Base-by-base conservation (phyloP, 1,140 invertebrate genomes). In the Papilio polyxenes region DNA sequence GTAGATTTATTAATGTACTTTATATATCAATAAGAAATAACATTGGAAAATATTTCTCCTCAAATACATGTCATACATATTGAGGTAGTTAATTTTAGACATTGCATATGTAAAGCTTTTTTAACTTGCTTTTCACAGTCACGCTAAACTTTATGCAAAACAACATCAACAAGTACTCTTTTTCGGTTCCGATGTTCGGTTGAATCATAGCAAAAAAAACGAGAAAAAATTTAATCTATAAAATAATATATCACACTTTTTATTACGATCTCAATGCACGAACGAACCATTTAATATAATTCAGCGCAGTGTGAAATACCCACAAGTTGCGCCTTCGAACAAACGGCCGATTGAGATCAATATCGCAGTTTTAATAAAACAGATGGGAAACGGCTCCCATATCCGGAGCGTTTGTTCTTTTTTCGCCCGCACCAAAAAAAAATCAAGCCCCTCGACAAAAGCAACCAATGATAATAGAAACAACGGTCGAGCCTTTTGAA, bases 301-400 rank as follows among this genome's bases (percentile, higher is more conserved):
- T 65, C 76, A 78, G 23, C 69, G 51, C 49, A 65, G 80, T 80
- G 56, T 80, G 78, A 80, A 80, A 80, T 65, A 65, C 37, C 56
- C 78, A 65, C 77, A 80, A 62, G 78, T 80, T n/a, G 78, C 59
- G 78, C 56, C 62, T 75, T 72, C 79, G 80, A 85, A 84, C 85
- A 86, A 88, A 89, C 87, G 85, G 69, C 87, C 87, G 85, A 87
- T 90, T 84, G 86, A 90, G 90, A 92, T 92, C 88, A 89, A 90
- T 92, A 93, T 93, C 91, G 86, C 89, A 88, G 88, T 90, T 93
- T 93, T 93, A 92, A 92, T 93, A 90, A 92, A 93, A 91, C 92
- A 93, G 92, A 90, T 90, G 91, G 89, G 87, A 88, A 92, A 90
- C 88, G 86, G 87, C 88, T 89, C 87, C 90, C 89, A 90, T 92